These are phyloP conservation scores for Wiebesia pumilae DNA, from an alignment of 1,140 invertebrate genomes.

Conservation along the genomic window DNA sequence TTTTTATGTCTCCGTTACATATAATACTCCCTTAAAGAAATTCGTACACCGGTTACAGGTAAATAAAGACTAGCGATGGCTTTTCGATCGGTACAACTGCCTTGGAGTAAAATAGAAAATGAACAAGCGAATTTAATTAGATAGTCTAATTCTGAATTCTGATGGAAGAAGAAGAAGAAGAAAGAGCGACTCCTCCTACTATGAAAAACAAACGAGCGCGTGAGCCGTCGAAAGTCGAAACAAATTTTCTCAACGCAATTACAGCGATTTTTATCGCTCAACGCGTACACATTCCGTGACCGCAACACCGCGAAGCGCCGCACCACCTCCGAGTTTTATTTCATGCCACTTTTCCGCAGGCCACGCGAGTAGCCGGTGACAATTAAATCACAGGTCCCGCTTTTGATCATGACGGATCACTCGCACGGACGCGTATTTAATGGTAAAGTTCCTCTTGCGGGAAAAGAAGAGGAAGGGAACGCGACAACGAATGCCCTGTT, in stretches of 20 bases:
- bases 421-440: conserved; percentile 56
- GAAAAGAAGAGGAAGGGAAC: neutral
- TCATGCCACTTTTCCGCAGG: conserved; percentile 52
- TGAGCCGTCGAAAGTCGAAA: conserved; percentile 2
- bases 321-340: conserved; percentile 46
- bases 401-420: conserved; percentile 73
- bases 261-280: conserved; percentile 34
- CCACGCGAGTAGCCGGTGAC: conserved; percentile 62
- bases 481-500: conserved; percentile 34
- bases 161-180: neutral
- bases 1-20: too few species aligned
- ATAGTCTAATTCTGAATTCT: neutral
- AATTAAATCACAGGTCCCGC: conserved; percentile 72
- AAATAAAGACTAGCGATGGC: too few species aligned
- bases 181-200: neutral
- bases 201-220: conserved; percentile 28
- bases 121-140: neutral
- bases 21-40: too few species aligned
- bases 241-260: conserved; percentile 40
- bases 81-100: too few species aligned
- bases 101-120: neutral
- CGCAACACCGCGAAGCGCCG: neutral
- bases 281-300: conserved; percentile 24
- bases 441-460: conserved; percentile 37
- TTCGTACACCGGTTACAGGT: too few species aligned